These are phyloP conservation scores for Adelosebastes latens DNA, from an alignment of 2,797 vertebrate genomes.

Conservation along the genomic window DNA sequence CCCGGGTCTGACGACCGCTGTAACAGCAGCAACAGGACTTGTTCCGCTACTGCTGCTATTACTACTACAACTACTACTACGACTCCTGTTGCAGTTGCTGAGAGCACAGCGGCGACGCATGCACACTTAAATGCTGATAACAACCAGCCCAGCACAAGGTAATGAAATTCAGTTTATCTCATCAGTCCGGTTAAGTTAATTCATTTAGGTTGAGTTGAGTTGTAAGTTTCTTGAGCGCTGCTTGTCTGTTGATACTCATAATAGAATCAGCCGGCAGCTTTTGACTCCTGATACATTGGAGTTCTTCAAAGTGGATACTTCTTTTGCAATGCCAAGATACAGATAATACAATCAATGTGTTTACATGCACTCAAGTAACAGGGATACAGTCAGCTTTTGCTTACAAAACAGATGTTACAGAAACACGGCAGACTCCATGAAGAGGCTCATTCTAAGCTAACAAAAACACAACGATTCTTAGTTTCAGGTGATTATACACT, in stretches of 20 bases:
- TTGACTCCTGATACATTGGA: not conserved
- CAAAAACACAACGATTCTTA: too few relatives aligned
- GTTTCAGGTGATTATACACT: too few relatives aligned
- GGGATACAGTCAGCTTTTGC: too few relatives aligned
- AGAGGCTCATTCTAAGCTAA: too few relatives aligned
- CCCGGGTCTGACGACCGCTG: conserved; percentile 83
- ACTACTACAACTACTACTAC: not conserved
- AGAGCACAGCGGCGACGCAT: conserved; percentile 56
- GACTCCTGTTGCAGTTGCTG: not conserved
- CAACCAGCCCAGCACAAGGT: conserved; percentile 86
- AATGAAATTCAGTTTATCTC: conserved; percentile 31
- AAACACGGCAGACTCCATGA: too few relatives aligned
- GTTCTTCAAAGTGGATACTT: not conserved
- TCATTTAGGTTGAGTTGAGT: not conserved
- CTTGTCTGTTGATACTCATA: not conserved
- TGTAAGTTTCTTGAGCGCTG: fast-evolving
- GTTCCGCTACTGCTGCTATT: not conserved
- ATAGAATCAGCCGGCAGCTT: not conserved
- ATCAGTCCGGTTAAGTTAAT: not conserved
- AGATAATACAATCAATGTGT: not conserved
- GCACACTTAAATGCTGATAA: conserved; percentile 77
- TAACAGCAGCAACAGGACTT: conserved; percentile 76
- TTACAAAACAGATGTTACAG: too few relatives aligned
- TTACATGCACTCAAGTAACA: too few relatives aligned
- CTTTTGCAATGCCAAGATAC: too few relatives aligned